Evolutionary conservation across 2,888 invertebrate genomes (phyloP).

Genomic region (Dryococelus australis): DNA sequence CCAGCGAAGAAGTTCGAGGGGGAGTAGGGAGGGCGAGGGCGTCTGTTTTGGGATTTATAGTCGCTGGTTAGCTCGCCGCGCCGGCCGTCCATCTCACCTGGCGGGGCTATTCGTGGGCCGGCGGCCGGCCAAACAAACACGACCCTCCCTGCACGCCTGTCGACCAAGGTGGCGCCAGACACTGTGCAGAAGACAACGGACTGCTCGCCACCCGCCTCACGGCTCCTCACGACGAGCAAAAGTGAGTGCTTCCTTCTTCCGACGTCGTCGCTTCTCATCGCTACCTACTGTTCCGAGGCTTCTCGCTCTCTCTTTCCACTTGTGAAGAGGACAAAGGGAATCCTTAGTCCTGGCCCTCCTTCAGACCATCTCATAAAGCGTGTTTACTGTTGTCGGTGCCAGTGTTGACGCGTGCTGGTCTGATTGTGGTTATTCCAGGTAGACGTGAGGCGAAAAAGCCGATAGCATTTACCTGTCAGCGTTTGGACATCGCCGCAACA

Average conservation of each 20-base stretch:
- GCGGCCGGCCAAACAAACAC: not conserved
- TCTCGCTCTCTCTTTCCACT: too few species aligned
- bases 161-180: not conserved
- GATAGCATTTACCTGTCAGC: too few species aligned
- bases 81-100: not conserved
- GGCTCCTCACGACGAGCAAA: not conserved
- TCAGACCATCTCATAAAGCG: too few species aligned
- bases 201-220: not conserved
- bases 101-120: not conserved
- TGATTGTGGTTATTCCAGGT: too few species aligned
- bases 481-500: too few species aligned
- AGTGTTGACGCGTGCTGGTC: too few species aligned
- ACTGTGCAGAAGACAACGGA: slow-evolving; percentile 9
- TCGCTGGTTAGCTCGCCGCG: not conserved
- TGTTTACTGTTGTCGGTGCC: too few species aligned
- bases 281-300: too few species aligned
- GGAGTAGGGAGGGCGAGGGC: not conserved
- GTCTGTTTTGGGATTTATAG: not conserved
- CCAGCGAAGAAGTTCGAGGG: not conserved
- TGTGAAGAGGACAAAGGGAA: too few species aligned
- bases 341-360: too few species aligned
- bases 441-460: too few species aligned
- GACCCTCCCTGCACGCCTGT: not conserved
- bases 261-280: too few species aligned
- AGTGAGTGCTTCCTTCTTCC: not conserved